Conservation (phyloP, 2,888 invertebrate species). For the Hypena proboscidalis region DNA sequence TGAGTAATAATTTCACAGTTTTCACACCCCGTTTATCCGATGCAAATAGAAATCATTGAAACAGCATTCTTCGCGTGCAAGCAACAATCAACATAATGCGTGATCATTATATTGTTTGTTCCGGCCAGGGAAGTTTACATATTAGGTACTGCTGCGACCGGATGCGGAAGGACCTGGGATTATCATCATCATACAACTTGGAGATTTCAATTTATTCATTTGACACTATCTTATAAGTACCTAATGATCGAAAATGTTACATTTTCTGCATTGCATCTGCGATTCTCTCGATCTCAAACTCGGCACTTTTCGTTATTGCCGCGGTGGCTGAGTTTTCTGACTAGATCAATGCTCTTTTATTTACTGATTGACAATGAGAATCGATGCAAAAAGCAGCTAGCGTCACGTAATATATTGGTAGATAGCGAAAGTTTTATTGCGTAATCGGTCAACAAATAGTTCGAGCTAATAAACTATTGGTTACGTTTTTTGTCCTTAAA, state of each 20-base stretch:
- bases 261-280: constrained; percentile 33
- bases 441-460: constrained; percentile 47
- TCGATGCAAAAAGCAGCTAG: constrained; percentile 56
- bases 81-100: constrained; percentile 19
- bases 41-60: constrained; percentile 12
- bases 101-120: constrained; percentile 31
- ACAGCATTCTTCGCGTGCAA: constrained; percentile 30
- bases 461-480: constrained; percentile 21
- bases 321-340: constrained; percentile 63
- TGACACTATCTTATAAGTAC: no score
- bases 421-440: constrained; percentile 73
- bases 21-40: not conserved
- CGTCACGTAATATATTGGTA: constrained; percentile 74
- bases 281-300: constrained; percentile 44
- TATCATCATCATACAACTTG: constrained; percentile 11
- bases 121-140: constrained; percentile 30
- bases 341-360: constrained; percentile 55
- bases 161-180: constrained; percentile 36
- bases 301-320: constrained; percentile 58
- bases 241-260: constrained; percentile 4
- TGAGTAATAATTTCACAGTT: no score
- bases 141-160: constrained; percentile 30
- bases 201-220: not conserved
- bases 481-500: constrained; percentile 7
- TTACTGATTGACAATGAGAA: constrained; percentile 51